These are phyloP conservation scores for Oscheius sp. DNA, from an alignment of 2,888 invertebrate genomes.

Conservation along the genomic window DNA sequence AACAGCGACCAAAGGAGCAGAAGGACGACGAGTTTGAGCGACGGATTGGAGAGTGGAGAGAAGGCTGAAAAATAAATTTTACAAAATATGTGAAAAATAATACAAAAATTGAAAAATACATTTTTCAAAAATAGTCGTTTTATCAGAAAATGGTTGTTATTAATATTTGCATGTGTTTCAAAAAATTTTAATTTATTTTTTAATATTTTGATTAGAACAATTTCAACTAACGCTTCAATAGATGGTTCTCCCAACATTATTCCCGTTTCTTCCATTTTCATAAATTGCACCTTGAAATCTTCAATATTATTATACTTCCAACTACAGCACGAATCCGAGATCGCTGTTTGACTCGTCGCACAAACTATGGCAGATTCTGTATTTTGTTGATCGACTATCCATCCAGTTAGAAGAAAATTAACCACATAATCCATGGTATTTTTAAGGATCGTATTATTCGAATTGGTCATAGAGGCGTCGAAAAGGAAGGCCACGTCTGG, in stretches of 20 bases:
- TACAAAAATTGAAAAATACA: too few relatives aligned
- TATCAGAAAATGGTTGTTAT: too few relatives aligned
- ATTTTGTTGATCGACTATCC: neutral
- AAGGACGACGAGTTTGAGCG: neutral
- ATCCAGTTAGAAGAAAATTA: neutral
- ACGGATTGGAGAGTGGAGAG: neutral
- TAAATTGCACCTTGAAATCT: neutral
- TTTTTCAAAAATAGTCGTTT: too few relatives aligned
- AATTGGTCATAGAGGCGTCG: conserved; percentile 19
- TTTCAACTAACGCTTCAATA: neutral
- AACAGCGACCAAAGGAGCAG: neutral
- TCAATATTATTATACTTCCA: neutral
- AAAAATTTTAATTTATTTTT: too few relatives aligned
- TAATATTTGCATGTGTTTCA: too few relatives aligned
- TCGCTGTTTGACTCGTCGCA: neutral
- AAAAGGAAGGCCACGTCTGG: conserved; percentile 30
- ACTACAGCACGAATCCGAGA: neutral
- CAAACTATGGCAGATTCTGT: conserved; percentile 12
- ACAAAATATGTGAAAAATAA: neutral
- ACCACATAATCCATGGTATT: neutral
- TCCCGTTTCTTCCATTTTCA: neutral
- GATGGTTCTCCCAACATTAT: neutral
- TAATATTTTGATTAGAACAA: neutral
- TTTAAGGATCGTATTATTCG: neutral
- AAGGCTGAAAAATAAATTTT: neutral